Evolutionary conservation across 2,888 invertebrate genomes (phyloP).

Genomic region (Iphiclides podalirius): DNA sequence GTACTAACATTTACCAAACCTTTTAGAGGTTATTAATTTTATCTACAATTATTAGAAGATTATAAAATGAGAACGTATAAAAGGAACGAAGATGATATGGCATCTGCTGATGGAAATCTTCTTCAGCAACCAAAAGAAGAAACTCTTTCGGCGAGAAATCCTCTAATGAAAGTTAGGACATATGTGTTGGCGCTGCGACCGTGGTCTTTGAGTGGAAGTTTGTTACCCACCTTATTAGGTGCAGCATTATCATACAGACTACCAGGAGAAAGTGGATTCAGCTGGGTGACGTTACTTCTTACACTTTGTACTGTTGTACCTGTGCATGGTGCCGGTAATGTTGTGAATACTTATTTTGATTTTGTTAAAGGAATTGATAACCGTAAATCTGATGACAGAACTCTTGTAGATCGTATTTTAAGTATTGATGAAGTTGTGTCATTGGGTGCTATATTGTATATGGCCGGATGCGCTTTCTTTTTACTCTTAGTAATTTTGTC

Average conservation of each 20-base stretch:
- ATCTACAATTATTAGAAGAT: not conserved
- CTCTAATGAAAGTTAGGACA: slow-evolving; percentile 92
- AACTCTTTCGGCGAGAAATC: slow-evolving; percentile 58
- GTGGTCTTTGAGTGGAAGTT: slow-evolving; percentile 95
- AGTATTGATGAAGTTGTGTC: slow-evolving; percentile 87
- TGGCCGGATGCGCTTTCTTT: slow-evolving; percentile 92
- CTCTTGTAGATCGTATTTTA: slow-evolving; percentile 95
- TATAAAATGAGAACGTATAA: slow-evolving; percentile 35
- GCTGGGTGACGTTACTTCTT: slow-evolving; percentile 87
- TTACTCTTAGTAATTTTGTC: slow-evolving; percentile 88
- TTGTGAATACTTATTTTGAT: slow-evolving; percentile 98
- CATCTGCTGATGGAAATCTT: slow-evolving; percentile 65
- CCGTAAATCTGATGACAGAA: slow-evolving; percentile 95
- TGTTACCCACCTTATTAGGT: slow-evolving; percentile 94
- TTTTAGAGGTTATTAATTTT: slow-evolving; percentile 18
- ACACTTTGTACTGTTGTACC: slow-evolving; percentile 93
- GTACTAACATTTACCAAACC: not conserved
- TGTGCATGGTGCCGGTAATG: slow-evolving; percentile 97
- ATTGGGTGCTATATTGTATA: slow-evolving; percentile 92
- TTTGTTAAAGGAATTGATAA: slow-evolving; percentile 96
- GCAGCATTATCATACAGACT: slow-evolving; percentile 93
- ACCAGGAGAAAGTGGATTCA: slow-evolving; percentile 87
- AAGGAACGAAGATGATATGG: slow-evolving; percentile 54
- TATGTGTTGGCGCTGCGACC: slow-evolving; percentile 94
- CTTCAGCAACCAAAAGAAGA: slow-evolving; percentile 67